phyloP scores from a whole-genome alignment of 2,113 vertebrate species.

The Dissostichus mawsoni region DNA sequence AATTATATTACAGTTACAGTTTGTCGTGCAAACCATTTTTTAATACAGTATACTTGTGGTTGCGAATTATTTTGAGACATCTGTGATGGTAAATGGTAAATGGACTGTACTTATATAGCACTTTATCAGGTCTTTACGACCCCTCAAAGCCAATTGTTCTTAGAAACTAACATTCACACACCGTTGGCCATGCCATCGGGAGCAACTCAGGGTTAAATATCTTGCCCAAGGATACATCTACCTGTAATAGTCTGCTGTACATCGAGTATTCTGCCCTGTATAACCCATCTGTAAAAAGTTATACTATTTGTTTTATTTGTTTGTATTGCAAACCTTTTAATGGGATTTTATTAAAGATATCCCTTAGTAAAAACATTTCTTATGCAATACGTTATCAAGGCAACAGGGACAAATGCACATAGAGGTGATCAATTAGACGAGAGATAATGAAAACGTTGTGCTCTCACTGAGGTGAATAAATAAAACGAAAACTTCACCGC shows the following conservation, averaged over 20 bases:
- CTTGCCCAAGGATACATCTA: too few species aligned
- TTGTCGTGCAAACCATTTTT: background rate
- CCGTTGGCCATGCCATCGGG: too few species aligned
- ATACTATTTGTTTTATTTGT: background rate
- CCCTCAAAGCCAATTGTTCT: too few species aligned
- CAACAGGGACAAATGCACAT: background rate
- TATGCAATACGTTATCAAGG: background rate
- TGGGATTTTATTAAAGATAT: background rate
- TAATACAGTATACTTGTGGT: background rate
- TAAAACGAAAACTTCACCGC: background rate
- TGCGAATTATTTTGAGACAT: background rate
- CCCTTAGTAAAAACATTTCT: background rate
- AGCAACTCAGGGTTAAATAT: too few species aligned
- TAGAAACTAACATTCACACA: too few species aligned
- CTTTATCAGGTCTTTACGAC: too few species aligned
- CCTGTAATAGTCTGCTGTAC: background rate
- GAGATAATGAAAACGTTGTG: background rate
- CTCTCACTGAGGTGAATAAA: slow-evolving; percentile 1
- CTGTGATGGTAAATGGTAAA: too few species aligned
- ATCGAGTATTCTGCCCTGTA: background rate
- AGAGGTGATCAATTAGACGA: background rate
- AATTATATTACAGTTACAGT: too few species aligned
- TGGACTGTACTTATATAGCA: too few species aligned
- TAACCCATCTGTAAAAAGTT: background rate
- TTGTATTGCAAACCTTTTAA: background rate